phyloP scores from a whole-genome alignment of 2,113 vertebrate genomes.

The Lates calcarifer region DNA sequence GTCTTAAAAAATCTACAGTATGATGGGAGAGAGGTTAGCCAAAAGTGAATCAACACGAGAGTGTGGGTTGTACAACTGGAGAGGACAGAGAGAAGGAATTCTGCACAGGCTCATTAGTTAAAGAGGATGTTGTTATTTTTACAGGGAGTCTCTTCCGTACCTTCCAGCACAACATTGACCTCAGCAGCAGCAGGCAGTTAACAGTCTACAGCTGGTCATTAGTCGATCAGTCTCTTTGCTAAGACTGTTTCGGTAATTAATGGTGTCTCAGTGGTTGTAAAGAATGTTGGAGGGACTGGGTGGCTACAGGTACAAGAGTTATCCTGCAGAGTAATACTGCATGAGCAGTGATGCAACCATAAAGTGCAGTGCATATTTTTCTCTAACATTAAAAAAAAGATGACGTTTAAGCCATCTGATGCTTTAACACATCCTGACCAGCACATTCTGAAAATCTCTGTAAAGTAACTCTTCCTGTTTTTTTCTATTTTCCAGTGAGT shows the following conservation, averaged over 20 bases:
- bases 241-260: constrained; percentile 50
- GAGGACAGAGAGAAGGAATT: background rate
- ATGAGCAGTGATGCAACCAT: constrained; percentile 1
- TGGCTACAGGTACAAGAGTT: constrained; percentile 23
- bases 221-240: constrained; percentile 37
- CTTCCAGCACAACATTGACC: constrained; percentile 37
- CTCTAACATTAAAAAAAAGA: background rate
- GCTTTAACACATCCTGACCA: background rate
- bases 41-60: constrained; percentile 19
- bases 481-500: background rate
- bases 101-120: constrained; percentile 29
- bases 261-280: constrained; percentile 28
- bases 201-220: constrained; percentile 54
- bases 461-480: background rate
- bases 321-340: constrained; percentile 9
- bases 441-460: background rate
- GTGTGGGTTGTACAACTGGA: background rate
- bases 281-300: background rate
- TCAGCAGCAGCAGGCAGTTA: constrained; percentile 42
- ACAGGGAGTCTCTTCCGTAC: constrained; percentile 20
- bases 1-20: background rate
- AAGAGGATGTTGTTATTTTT: constrained; percentile 53
- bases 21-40: background rate
- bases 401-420: background rate
- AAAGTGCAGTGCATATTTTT: constrained; percentile 10